Conservation (phyloP, 2,797 vertebrate genomes). For the Manis pentadactyla region DNA sequence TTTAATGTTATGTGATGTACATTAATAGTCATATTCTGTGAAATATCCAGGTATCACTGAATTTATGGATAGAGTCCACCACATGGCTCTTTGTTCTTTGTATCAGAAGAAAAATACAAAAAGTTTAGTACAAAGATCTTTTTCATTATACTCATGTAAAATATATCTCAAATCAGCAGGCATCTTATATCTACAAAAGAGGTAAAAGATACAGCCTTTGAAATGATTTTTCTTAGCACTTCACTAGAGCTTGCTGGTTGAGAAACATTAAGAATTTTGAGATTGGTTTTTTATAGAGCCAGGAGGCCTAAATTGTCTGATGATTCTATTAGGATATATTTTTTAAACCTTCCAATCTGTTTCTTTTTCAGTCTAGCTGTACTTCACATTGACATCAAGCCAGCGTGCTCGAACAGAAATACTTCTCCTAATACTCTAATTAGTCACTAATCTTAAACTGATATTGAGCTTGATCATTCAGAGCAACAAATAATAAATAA, state of each 20-base stretch:
- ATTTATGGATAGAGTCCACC: background rate
- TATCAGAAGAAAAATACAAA: background rate
- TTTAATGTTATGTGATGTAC: background rate
- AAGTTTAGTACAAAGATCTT: background rate
- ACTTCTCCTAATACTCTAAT: background rate
- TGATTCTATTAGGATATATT: background rate
- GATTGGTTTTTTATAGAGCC: background rate
- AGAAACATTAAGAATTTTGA: background rate
- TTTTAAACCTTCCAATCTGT: background rate
- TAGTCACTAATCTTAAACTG: background rate
- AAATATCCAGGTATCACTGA: background rate
- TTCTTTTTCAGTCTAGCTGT: background rate
- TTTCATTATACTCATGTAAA: background rate
- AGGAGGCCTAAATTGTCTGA: background rate
- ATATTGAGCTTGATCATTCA: background rate
- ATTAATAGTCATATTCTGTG: background rate
- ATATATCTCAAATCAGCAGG: background rate
- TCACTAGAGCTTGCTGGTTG: background rate
- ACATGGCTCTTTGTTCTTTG: background rate
- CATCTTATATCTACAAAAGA: background rate
- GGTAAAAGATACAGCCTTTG: background rate
- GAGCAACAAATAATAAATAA: background rate
- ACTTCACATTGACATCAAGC: background rate
- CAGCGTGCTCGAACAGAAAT: background rate
- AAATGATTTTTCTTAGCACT: background rate